Percentiles rank a stretch among this genome's conserved stretches.
Conservation (phyloP, 2,797 vertebrate species). For the Tapera naevia region DNA sequence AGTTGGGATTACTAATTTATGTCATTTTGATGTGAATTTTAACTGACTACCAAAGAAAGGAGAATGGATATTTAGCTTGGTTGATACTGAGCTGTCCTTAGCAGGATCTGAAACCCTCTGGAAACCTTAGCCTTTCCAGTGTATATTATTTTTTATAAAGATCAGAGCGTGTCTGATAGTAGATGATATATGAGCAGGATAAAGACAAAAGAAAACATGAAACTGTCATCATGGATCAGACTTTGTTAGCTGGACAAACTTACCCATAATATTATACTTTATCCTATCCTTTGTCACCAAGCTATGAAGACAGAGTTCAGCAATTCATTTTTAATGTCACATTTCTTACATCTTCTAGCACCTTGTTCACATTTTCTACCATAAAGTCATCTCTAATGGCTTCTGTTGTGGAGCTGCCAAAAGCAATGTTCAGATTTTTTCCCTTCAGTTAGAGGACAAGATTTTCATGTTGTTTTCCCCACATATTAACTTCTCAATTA, state of each 20-base stretch:
- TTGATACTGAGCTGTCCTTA: not conserved
- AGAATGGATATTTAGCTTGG: not conserved
- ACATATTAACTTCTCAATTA: not conserved
- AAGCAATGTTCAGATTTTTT: not conserved
- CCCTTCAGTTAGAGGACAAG: not conserved
- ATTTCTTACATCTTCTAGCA: slow-evolving; percentile 52
- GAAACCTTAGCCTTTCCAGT: not conserved
- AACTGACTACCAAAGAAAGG: not conserved
- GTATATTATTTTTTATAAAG: slow-evolving; percentile 19
- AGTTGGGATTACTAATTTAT: not conserved
- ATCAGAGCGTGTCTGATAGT: slow-evolving; percentile 1
- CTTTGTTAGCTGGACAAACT: slow-evolving; percentile 18
- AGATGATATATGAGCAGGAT: slow-evolving; percentile 28
- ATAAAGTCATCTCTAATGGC: slow-evolving; percentile 1
- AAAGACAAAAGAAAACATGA: slow-evolving; percentile 55
- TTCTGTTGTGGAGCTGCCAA: slow-evolving; percentile 29
- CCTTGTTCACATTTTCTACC: slow-evolving; percentile 31
- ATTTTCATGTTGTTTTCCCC: not conserved
- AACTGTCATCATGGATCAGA: slow-evolving; percentile 38
- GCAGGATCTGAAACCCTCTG: not conserved
- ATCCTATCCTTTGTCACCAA: not conserved
- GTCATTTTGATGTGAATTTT: not conserved
- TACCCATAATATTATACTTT: not conserved
- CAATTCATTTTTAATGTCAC: slow-evolving; percentile 53
- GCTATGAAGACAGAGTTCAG: slow-evolving; percentile 2